Conservation (phyloP, 2,888 invertebrate genomes). For the Criorhina ranunculi region DNA sequence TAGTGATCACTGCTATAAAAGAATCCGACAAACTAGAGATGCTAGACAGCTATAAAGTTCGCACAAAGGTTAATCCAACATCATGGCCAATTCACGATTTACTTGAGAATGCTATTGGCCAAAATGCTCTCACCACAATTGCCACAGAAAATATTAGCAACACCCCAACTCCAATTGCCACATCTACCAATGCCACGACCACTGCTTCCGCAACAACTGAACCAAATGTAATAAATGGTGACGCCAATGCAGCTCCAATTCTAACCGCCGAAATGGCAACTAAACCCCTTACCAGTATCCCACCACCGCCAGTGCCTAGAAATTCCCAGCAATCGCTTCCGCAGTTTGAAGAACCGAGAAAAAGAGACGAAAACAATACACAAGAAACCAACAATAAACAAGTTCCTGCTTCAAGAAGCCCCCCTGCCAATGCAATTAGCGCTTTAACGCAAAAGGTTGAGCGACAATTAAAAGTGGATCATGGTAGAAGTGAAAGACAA, state of each 20-base stretch:
- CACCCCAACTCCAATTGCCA: conserved; percentile 14
- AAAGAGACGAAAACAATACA: conserved; percentile 44
- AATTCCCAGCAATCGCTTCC: conserved; percentile 84
- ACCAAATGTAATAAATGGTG: conserved; percentile 36
- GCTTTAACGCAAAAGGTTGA: conserved; percentile 82
- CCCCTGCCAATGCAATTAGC: conserved; percentile 80
- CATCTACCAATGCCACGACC: conserved; percentile 18
- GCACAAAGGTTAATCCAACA: conserved; percentile 92
- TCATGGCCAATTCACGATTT: conserved; percentile 94
- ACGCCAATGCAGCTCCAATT: conserved; percentile 77
- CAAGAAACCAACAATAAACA: conserved; percentile 49
- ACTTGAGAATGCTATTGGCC: conserved; percentile 79
- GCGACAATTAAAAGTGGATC: conserved; percentile 41
- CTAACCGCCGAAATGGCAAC: conserved; percentile 85
- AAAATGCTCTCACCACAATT: conserved; percentile 1
- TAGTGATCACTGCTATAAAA: conserved; percentile 93
- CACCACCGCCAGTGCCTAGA: conserved; percentile 90
- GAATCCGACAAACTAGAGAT: conserved; percentile 95
- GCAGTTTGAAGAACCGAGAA: conserved; percentile 31
- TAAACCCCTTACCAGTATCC: conserved; percentile 88
- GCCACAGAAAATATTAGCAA: background rate
- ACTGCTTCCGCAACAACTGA: conserved; percentile 45
- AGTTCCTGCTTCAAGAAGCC: conserved; percentile 65
- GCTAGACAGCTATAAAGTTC: conserved; percentile 90
- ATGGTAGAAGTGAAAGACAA: conserved; percentile 6